Evolutionary conservation across 37 sponge, comb jelly and placozoan genomes (phyloP), one percentile per base, ranked within the genome.

Genomic region (Mnemiopsis leidyi): DNA sequence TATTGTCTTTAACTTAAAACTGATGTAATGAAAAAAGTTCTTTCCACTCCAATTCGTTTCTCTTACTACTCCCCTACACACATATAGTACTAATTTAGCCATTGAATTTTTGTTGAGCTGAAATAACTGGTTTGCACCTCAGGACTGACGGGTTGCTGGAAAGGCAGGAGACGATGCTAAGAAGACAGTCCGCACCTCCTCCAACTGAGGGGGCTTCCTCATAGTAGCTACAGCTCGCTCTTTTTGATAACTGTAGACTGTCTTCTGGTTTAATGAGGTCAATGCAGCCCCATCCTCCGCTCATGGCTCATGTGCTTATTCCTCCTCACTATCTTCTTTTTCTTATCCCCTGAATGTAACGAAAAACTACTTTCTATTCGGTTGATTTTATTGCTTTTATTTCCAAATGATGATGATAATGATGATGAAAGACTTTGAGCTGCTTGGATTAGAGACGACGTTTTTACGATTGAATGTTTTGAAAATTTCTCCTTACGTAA

Each of bases 171-270:
- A 0, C 61, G 61, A 39, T 85, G 26, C 25, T 85, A 39, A 13
- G 90, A n/a, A 38, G 90, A 20, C 90, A 85, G 48, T 85, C 90
- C 1, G 90, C 90, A 3, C 90, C 90, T 39, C 90, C 90, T 1
- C 90, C 90, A 13, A 33, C 90, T 18, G 35, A 85, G 25, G 90
- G 90, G 7, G 30, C 90, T 18, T 39, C 90, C 61, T 85, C 90
- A 3, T 85, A 33, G 75, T 29, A 25, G 20, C 30, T 7, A 5
- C 21, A 23, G 75, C 3, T 13, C 30, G 75, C 30, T 13, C 13
- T 67, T 67, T 67, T 67, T 67, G 68, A 67, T 67, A n/a, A n/a
- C n/a, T n/a, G n/a, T n/a, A n/a, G n/a, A n/a, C n/a, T n/a, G n/a
- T n/a, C n/a, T n/a, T n/a, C n/a, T n/a, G n/a, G n/a, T n/a, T n/a